Evolutionary conservation across 2,888 invertebrate genomes (phyloP), one percentile per base, ranked within the genome.

Genomic region (Mesorhabditis spiculigera): DNA sequence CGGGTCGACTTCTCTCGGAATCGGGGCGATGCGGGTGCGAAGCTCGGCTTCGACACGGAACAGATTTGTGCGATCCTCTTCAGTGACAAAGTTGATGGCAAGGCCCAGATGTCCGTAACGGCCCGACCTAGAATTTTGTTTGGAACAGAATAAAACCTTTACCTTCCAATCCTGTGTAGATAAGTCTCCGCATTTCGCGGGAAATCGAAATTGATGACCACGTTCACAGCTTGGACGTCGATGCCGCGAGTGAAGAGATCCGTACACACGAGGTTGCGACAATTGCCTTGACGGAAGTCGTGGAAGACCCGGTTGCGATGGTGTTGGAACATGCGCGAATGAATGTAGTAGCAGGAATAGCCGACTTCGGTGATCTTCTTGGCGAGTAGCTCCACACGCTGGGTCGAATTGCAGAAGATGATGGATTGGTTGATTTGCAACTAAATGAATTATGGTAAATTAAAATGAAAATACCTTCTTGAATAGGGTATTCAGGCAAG

Each of bases 151-250:
- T 3, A 6, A 13, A 3, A 45, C 16, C 41, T 8, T 4, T 95
- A 96, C 87, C 98, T 92, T 79, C 98, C 98, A 88, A 98, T 98
- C 87, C 98, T 92, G 89, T 99, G 98, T 86, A 98, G 91, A 88
- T 98, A 98, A 58, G 98, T 98, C 89, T 98, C 98, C 68, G 97
- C 95, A 93, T 98, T 97, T 89, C 95, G 94, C 68, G 98, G 98
- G 88, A 98, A 98, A 90, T 98, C 98, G 88, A 99, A 98, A 89
- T 98, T 98, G 87, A 98, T 98, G 79, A 99, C 98, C 82, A 99
- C 98, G 88, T 98, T 98, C 81, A 98, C 98, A 68, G 97, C 97
- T 89, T 98, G 97, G 86, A 98, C 97, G 89, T 99, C 98, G 86
- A 99, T 98, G 76, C 90, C 98, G 88, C 98, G 91, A 73, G 97